Percentiles rank a stretch among this genome's conserved stretches.
Evolutionary conservation across 2,797 vertebrate genomes (phyloP).

Genomic region (Melanotaenia pygmaea): DNA sequence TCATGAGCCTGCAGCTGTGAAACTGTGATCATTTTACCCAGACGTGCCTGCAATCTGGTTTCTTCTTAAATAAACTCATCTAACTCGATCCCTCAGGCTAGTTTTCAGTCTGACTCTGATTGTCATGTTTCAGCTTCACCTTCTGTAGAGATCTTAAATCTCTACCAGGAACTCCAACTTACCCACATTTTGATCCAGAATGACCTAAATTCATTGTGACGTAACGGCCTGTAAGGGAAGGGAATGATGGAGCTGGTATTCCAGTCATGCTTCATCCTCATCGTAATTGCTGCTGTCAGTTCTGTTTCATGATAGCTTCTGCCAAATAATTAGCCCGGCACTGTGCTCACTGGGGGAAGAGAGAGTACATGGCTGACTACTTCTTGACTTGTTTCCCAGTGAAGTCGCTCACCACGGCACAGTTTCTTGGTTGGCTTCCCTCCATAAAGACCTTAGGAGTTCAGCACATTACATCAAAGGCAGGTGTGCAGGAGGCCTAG

Average conservation of each 20-base stretch:
- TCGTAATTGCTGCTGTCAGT: slow-evolving; percentile 67
- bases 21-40: no score
- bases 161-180: neutral
- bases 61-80: no score
- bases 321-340: slow-evolving; percentile 54
- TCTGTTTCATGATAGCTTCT: slow-evolving; percentile 48
- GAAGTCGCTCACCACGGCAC: slow-evolving; percentile 29
- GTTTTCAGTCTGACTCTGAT: no score
- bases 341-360: slow-evolving; percentile 21
- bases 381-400: slow-evolving; percentile 28
- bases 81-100: no score
- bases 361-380: neutral
- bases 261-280: slow-evolving; percentile 42
- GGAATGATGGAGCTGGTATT: slow-evolving; percentile 40
- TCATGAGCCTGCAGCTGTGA: no score
- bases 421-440: slow-evolving; percentile 31
- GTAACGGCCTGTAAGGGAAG: slow-evolving; percentile 8
- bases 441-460: slow-evolving; percentile 23
- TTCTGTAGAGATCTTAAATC: no score
- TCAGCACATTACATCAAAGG: neutral
- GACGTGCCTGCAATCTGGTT: no score
- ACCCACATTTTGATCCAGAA: neutral
- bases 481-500: neutral
- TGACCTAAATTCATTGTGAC: slow-evolving; percentile 13
- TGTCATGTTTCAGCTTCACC: no score